These are phyloP conservation scores for Cephalotes varians DNA, from an alignment of 2,888 invertebrate species.

Conservation along the genomic window DNA sequence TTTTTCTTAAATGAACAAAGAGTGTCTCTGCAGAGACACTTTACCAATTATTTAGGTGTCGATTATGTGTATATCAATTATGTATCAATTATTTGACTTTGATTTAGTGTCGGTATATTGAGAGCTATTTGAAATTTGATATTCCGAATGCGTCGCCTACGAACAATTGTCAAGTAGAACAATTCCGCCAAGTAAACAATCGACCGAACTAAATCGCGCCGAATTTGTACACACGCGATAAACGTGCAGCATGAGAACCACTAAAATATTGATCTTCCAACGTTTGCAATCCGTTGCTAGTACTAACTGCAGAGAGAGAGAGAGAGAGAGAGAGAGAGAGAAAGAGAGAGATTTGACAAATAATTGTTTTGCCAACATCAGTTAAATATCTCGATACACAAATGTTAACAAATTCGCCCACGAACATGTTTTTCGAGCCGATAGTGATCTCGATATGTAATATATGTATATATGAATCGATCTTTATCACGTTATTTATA, in stretches of 20 bases:
- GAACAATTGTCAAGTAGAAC: constrained; percentile 21
- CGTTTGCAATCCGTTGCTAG: constrained; percentile 39
- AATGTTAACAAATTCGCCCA: constrained; percentile 49
- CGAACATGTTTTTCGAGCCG: constrained; percentile 9
- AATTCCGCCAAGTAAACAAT: constrained; percentile 27
- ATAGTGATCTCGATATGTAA: neutral
- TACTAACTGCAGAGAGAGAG: constrained; percentile 38
- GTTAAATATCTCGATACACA: constrained; percentile 40
- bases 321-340: constrained; percentile 17
- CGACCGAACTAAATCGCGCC: constrained; percentile 31
- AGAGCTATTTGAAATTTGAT: constrained; percentile 8
- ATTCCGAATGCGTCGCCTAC: neutral
- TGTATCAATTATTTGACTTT: neutral
- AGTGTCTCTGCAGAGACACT: too few relatives aligned
- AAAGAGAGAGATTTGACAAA: neutral
- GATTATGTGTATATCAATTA: neutral
- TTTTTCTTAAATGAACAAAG: neutral
- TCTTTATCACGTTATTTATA: constrained; percentile 20
- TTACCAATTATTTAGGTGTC: neutral
- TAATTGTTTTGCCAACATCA: constrained; percentile 42
- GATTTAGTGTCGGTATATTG: neutral
- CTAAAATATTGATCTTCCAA: constrained; percentile 55
- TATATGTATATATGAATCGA: neutral
- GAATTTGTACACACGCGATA: constrained; percentile 34
- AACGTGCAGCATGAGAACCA: constrained; percentile 46